Evolutionary conservation across 2,888 invertebrate genomes (phyloP), one percentile per base, ranked within the genome.

Genomic region (Matsumyia berberina): DNA sequence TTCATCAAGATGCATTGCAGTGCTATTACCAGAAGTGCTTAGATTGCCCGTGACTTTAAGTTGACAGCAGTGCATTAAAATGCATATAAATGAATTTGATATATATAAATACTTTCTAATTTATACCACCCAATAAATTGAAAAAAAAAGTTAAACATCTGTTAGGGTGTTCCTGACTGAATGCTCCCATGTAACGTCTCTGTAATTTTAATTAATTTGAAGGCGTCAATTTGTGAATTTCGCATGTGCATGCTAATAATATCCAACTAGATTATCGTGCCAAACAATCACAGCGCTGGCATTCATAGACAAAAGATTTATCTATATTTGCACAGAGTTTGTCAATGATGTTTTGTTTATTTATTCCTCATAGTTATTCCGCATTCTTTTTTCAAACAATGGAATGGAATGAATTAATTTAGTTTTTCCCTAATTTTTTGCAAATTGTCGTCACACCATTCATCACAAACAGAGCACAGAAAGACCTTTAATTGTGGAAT

Each of bases 391-490:
- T 9, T 29, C 24, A 6, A 49, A 49, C 49, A 49, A 49, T 49
- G 29, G 24, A 29, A 24, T 24, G 24, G 24, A 24, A 24, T 49
- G 24, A 24, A 24, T 49, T 49, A 49, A 49, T 49, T 49, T 49
- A 0, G 5, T 9, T 49, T 19, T 46, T 49, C n/a, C 4, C 0
- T 17, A 24, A 9, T 11, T 49, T 19, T 29, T 2, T 5, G 24
- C 49, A 49, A 49, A 49, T n/a, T 49, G 9, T n/a, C 3, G 46
- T 46, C 46, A 19, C 17, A 44, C 9, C 17, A 44, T 44, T 17
- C 17, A 44, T 44, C 44, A 44, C 17, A 17, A n/a, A 12, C 1
- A 12, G 12, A 35, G 9, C 5, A 3, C 19, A 7, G 7, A 29
- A 49, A 49, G 49, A 6, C 9, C 0, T 49, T 29, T 24, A n/a